A percentile compares a stretch with the other conserved stretches of the same genome.
Evolutionary conservation across 2,797 vertebrate species (phyloP).

Genomic region (Ara ararauna): DNA sequence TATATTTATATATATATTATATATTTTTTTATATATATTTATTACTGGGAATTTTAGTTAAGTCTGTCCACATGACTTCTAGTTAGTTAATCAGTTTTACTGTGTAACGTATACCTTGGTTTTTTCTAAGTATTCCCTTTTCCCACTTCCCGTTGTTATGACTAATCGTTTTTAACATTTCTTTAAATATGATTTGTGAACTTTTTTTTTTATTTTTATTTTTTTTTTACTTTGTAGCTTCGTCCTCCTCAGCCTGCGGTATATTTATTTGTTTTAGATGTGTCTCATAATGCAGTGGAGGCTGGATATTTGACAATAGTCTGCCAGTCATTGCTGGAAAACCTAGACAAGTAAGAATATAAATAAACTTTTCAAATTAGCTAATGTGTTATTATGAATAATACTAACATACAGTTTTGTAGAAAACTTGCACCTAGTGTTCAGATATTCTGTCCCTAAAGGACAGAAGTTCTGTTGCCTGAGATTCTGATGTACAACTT

Average conservation of each 20-base stretch:
- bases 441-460: background rate
- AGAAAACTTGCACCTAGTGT: background rate
- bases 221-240: slow-evolving; percentile 81
- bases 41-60: background rate
- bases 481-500: background rate
- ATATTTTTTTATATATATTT: no score
- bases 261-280: slow-evolving; percentile 96
- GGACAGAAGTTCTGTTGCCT: background rate
- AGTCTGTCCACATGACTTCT: accelerated
- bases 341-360: slow-evolving; percentile 91
- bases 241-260: slow-evolving; percentile 95
- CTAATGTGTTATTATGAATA: background rate
- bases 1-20: background rate
- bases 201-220: background rate
- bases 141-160: background rate
- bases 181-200: slow-evolving; percentile 47
- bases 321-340: slow-evolving; percentile 91
- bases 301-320: slow-evolving; percentile 92
- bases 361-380: background rate
- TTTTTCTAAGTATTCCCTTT: background rate
- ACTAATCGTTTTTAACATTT: background rate
- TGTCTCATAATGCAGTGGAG: slow-evolving; percentile 95
- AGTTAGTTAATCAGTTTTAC: background rate
- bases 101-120: background rate
- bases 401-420: background rate